phyloP scores from a whole-genome alignment of 2,888 invertebrate species.

The Seladonia tumulorum region DNA sequence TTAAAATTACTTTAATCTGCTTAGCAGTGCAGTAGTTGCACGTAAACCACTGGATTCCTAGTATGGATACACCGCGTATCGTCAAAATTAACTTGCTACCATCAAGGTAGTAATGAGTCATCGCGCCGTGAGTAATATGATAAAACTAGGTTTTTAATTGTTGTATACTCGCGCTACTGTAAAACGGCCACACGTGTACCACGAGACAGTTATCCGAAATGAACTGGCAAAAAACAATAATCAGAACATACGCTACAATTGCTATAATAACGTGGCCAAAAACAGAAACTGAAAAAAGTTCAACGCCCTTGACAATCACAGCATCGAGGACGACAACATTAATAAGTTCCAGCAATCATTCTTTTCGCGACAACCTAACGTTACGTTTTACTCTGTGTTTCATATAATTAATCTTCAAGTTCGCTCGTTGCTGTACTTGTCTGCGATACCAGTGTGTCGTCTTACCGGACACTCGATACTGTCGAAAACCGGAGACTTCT shows the following conservation, averaged over 20 bases:
- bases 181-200: conserved; percentile 18
- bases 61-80: conserved; percentile 42
- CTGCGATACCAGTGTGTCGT: conserved; percentile 58
- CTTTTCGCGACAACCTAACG: not conserved
- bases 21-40: conserved; percentile 3
- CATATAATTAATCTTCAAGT: not conserved
- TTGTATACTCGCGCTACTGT: conserved; percentile 37
- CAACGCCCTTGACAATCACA: not conserved
- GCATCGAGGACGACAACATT: not conserved
- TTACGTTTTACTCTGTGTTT: not conserved
- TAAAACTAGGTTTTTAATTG: conserved; percentile 64
- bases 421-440: conserved; percentile 25
- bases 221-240: conserved; percentile 17
- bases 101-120: conserved; percentile 59
- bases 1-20: not conserved
- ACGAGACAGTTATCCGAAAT: not conserved
- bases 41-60: conserved; percentile 22
- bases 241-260: not conserved
- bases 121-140: conserved; percentile 60
- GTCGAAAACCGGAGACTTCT: conserved; percentile 62
- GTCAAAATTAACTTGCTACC: conserved; percentile 60
- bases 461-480: conserved; percentile 66
- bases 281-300: not conserved
- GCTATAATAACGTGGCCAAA: too few species aligned
- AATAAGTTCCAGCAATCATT: not conserved